These are phyloP conservation scores for Tetrapedia diversipes DNA, from an alignment of 2,888 invertebrate species.

Conservation along the genomic window DNA sequence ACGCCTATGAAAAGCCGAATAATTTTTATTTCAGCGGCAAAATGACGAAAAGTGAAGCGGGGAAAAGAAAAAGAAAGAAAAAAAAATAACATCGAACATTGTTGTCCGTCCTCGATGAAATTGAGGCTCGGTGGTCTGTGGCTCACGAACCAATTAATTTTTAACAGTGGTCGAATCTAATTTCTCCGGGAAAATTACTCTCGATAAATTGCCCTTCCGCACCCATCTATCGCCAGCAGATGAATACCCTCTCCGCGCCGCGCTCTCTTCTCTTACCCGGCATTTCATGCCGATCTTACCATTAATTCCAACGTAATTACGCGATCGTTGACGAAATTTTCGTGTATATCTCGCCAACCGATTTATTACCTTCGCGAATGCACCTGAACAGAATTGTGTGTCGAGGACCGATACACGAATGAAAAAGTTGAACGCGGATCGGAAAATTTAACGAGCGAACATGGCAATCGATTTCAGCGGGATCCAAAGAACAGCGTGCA, in stretches of 20 bases:
- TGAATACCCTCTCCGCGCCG: not conserved
- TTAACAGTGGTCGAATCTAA: slow-evolving; percentile 30
- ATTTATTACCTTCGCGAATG: not conserved
- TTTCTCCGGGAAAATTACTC: slow-evolving; percentile 27
- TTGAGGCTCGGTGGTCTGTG: slow-evolving; percentile 12
- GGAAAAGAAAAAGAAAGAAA: too few species aligned
- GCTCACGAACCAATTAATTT: slow-evolving; percentile 32
- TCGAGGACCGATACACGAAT: not conserved
- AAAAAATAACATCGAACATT: not conserved
- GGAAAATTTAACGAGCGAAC: slow-evolving; percentile 2
- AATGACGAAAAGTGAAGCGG: not conserved
- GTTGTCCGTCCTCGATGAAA: slow-evolving; percentile 16
- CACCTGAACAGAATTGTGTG: too few species aligned
- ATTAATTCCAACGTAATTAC: slow-evolving; percentile 18
- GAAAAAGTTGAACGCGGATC: not conserved
- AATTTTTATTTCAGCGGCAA: slow-evolving; percentile 8
- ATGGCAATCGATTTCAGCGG: not conserved
- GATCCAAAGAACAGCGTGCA: not conserved
- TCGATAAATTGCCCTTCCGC: slow-evolving; percentile 21
- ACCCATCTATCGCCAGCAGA: slow-evolving; percentile 4
- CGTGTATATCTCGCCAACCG: not conserved
- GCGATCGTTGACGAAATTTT: not conserved
- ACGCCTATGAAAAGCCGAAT: not conserved
- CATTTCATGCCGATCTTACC: not conserved
- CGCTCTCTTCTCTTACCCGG: not conserved